phyloP scores from a whole-genome alignment of 2,797 vertebrate genomes.

The Platyrinchus mystaceus region DNA sequence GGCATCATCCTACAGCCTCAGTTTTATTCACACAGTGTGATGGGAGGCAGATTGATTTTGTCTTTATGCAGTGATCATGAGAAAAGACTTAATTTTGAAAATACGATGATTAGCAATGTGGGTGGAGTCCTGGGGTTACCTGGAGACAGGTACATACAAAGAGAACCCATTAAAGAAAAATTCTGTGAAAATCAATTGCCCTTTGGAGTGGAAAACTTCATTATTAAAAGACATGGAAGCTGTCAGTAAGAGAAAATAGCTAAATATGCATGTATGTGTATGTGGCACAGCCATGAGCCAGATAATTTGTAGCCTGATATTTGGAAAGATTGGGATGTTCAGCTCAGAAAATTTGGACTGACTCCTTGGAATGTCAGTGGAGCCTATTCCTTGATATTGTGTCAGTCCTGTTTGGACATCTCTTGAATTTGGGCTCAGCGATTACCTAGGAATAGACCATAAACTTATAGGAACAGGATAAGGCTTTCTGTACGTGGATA shows the following conservation, averaged over 20 bases:
- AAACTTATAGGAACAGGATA: neutral
- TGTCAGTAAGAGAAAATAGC: neutral
- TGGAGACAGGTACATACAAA: neutral
- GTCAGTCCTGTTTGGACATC: neutral
- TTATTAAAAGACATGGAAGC: neutral
- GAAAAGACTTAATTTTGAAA: neutral
- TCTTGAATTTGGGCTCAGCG: neutral
- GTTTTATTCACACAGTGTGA: neutral
- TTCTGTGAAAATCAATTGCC: neutral
- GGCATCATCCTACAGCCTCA: neutral
- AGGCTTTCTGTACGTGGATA: neutral
- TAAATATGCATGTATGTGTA: neutral
- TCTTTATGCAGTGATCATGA: neutral
- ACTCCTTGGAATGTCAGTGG: neutral
- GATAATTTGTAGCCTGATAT: neutral
- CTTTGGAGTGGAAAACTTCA: neutral
- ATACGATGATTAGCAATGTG: neutral
- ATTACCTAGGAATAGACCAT: neutral
- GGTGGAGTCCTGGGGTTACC: neutral
- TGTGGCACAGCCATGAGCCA: neutral
- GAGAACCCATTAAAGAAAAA: neutral
- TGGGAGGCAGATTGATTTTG: neutral
- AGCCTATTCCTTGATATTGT: neutral
- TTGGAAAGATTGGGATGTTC: neutral
- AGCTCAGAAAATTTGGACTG: neutral